Percentiles rank a stretch among this genome's conserved stretches.
These are phyloP conservation scores for Neelides sp. DNA, from an alignment of 1,140 invertebrate species.

Conservation along the genomic window DNA sequence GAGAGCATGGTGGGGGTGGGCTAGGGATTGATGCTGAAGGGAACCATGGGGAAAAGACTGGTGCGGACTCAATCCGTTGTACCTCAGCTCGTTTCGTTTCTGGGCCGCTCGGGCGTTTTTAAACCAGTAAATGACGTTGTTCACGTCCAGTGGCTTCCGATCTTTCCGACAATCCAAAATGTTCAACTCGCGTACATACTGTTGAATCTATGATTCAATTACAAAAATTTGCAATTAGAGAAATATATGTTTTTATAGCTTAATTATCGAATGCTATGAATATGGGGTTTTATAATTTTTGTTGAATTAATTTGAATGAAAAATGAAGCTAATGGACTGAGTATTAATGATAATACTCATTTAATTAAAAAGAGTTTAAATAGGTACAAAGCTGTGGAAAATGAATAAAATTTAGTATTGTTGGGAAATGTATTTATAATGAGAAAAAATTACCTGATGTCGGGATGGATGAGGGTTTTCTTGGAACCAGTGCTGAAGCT, in stretches of 20 bases:
- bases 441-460: conserved; percentile 46
- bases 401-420: background rate
- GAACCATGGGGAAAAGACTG: too few relatives aligned
- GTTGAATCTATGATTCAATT: conserved; percentile 61
- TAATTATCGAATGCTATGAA: background rate
- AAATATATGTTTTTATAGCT: conserved; percentile 3
- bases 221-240: conserved; percentile 1
- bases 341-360: too few relatives aligned
- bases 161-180: conserved; percentile 78
- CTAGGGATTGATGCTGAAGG: conserved; percentile 13
- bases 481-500: conserved; percentile 85
- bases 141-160: conserved; percentile 83
- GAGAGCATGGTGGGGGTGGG: conserved; percentile 3
- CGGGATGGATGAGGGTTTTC: conserved; percentile 90
- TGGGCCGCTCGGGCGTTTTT: conserved; percentile 87
- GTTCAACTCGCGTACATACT: conserved; percentile 87
- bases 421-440: background rate
- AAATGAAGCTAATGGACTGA: conserved; percentile 1
- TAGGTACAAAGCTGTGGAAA: background rate
- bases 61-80: conserved; percentile 28
- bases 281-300: conserved; percentile 2
- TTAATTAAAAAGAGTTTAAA: too few relatives aligned
- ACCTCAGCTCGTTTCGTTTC: conserved; percentile 29
- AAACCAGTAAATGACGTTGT: conserved; percentile 98
- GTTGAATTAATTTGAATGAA: background rate